Evolutionary conservation across 2,113 vertebrate genomes (phyloP).

Genomic region (Myodes glareolus): DNA sequence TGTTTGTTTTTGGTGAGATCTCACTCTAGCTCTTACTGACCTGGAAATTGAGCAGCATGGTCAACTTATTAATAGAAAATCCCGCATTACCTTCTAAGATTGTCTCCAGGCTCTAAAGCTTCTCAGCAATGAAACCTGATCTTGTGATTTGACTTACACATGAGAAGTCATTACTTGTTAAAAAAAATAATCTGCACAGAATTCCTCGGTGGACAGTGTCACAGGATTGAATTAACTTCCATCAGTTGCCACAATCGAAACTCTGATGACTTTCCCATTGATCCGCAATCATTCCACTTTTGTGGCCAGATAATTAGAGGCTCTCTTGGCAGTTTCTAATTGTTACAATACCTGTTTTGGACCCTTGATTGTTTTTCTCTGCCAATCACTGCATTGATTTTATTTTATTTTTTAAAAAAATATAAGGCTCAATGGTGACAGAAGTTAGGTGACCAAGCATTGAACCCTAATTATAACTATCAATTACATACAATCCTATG

Average conservation of each 20-base stretch:
- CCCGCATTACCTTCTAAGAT: not conserved
- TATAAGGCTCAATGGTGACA: not conserved
- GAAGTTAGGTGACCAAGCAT: not conserved
- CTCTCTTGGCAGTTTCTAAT: constrained; percentile 37
- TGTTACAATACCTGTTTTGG: not conserved
- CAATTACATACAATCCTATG: not conserved
- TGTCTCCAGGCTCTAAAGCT: not conserved
- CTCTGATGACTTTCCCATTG: constrained; percentile 31
- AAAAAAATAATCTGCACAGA: not conserved
- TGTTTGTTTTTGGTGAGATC: not conserved
- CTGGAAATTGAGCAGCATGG: not conserved
- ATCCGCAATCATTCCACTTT: constrained; percentile 51
- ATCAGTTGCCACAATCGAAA: constrained; percentile 16
- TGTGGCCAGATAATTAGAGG: constrained; percentile 18
- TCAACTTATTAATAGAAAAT: not conserved
- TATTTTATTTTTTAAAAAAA: not conserved
- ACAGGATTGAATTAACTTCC: constrained; percentile 5
- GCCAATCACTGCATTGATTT: not conserved
- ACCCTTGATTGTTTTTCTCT: constrained; percentile 3
- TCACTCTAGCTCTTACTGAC: not conserved
- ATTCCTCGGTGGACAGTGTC: not conserved
- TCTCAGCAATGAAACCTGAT: not conserved
- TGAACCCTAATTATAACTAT: not conserved
- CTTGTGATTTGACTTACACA: not conserved
- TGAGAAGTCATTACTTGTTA: not conserved